A percentile compares a stretch with the other conserved stretches of the same genome.
Evolutionary conservation across 2,888 invertebrate genomes (phyloP).

Genomic region (Dione vanillae): DNA sequence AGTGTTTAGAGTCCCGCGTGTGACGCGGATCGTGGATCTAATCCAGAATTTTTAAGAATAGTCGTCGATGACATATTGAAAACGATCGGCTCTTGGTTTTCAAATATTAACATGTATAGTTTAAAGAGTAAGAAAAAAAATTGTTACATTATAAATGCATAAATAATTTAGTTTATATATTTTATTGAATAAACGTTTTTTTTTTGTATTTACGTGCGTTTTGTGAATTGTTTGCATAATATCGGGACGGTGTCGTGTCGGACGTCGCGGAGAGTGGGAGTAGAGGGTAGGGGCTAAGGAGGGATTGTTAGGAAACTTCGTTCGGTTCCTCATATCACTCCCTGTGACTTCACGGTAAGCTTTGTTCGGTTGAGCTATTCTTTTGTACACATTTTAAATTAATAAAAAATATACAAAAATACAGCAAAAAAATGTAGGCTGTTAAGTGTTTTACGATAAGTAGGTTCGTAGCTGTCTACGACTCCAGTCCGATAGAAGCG

Average conservation of each 20-base stretch:
- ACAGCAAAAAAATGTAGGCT: slow-evolving; percentile 50
- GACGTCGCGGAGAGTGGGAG: too few species aligned
- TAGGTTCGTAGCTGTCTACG: slow-evolving; percentile 48
- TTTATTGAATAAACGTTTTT: slow-evolving; percentile 17
- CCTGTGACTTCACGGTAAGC: slow-evolving; percentile 23
- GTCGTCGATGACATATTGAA: neutral
- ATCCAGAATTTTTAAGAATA: slow-evolving; percentile 6
- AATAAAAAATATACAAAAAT: slow-evolving; percentile 46
- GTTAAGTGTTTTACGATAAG: slow-evolving; percentile 49
- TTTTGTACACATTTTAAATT: slow-evolving; percentile 44
- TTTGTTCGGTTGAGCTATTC: slow-evolving; percentile 28
- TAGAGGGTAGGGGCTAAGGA: too few species aligned
- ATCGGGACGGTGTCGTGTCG: neutral
- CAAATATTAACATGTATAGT: slow-evolving; percentile 4
- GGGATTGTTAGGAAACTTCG: too few species aligned
- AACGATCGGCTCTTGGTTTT: slow-evolving; percentile 1
- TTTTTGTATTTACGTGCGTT: neutral
- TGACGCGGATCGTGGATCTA: slow-evolving; percentile 26
- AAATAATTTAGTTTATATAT: slow-evolving; percentile 23
- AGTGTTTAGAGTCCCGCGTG: slow-evolving; percentile 15
- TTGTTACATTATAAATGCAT: slow-evolving; percentile 12
- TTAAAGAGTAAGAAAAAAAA: neutral
- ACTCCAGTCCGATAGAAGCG: slow-evolving; percentile 12
- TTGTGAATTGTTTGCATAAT: slow-evolving; percentile 21
- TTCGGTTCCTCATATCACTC: slow-evolving; percentile 20